Conservation (phyloP, 2,797 vertebrate genomes). For the Enteromius paludinosus region DNA sequence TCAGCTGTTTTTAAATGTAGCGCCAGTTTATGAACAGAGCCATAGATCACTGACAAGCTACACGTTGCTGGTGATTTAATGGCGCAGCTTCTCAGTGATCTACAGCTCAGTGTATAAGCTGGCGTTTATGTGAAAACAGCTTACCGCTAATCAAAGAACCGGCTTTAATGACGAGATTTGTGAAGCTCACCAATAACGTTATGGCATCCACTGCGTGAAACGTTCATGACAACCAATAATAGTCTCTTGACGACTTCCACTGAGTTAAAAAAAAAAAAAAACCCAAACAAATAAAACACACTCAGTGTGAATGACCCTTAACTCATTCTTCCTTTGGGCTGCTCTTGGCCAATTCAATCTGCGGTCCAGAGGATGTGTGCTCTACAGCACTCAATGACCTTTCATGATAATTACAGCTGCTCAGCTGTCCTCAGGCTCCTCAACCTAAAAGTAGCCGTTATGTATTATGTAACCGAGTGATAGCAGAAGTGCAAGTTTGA, state of each 20-base stretch:
- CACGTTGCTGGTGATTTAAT: no score
- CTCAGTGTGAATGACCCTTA: constrained; percentile 55
- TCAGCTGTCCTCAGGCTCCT: constrained; percentile 69
- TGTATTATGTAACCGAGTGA: constrained; percentile 73
- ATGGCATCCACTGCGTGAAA: not conserved
- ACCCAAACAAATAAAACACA: constrained; percentile 35
- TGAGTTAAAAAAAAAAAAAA: not conserved
- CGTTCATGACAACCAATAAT: not conserved
- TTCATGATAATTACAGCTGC: constrained; percentile 75
- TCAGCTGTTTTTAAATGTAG: no score
- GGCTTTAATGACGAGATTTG: no score
- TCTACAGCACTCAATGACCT: constrained; percentile 75
- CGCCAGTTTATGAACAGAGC: no score
- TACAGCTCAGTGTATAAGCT: no score
- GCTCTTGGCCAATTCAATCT: constrained; percentile 68
- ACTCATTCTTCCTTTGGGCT: constrained; percentile 65
- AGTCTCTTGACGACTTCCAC: constrained; percentile 37
- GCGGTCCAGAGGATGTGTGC: constrained; percentile 62
- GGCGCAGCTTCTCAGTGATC: no score
- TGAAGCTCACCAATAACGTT: not conserved
- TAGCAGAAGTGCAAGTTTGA: constrained; percentile 65
- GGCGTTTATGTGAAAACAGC: no score
- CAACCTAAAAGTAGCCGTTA: constrained; percentile 69
- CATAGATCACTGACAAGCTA: no score
- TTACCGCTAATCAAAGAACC: no score